Evolutionary conservation across 2,888 invertebrate genomes (phyloP).

Genomic region (Vesta saturnalis): DNA sequence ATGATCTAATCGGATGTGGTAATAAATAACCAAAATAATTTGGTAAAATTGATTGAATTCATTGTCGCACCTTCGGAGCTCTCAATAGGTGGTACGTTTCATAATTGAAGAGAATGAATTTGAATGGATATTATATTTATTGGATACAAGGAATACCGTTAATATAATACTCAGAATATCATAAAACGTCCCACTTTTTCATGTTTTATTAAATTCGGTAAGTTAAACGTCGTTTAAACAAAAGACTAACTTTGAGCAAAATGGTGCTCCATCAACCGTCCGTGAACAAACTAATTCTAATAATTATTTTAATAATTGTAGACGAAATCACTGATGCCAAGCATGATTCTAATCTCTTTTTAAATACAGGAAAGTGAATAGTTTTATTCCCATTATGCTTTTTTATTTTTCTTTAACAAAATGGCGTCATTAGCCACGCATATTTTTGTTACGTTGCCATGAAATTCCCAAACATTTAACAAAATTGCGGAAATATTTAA

Average conservation of each 20-base stretch:
- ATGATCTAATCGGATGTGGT: no score
- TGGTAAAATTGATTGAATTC: slow-evolving; percentile 24
- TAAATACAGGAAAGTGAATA: slow-evolving; percentile 34
- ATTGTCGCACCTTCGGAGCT: slow-evolving; percentile 32
- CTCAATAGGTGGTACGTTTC: slow-evolving; percentile 31
- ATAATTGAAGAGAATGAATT: slow-evolving; percentile 31
- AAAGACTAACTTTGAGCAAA: background rate
- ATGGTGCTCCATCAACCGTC: background rate
- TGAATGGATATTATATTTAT: slow-evolving; percentile 32
- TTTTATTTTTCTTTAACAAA: background rate
- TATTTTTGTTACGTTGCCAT: background rate
- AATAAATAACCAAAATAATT: background rate
- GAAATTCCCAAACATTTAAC: background rate
- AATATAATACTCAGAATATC: background rate
- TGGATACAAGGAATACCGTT: slow-evolving; percentile 32
- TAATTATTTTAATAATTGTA: slow-evolving; percentile 1
- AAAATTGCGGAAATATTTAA: slow-evolving; percentile 1
- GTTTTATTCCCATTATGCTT: slow-evolving; percentile 6
- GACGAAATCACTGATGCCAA: slow-evolving; percentile 12
- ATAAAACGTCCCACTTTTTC: background rate
- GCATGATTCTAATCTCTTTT: slow-evolving; percentile 24
- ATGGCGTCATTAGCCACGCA: background rate
- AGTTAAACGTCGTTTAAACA: background rate
- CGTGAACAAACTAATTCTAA: background rate
- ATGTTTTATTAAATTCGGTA: no score